Conservation (phyloP, 2,113 vertebrate species). For the Xenotilapia longispinis region DNA sequence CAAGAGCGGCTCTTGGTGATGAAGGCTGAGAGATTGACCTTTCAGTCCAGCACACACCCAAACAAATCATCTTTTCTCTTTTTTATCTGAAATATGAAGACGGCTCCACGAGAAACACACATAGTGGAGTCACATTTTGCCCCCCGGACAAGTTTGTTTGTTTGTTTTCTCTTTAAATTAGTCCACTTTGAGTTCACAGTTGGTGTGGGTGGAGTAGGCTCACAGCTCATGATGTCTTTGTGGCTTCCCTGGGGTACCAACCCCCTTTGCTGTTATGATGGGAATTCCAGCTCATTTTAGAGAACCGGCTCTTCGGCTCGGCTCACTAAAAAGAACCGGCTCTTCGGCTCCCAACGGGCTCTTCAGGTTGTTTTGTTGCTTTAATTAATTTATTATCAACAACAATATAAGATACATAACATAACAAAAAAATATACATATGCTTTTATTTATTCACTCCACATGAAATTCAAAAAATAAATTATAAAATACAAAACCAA, state of each 20-base stretch:
- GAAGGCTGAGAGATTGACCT: conserved; percentile 40
- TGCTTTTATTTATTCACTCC: neutral
- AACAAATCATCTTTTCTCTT: conserved; percentile 11
- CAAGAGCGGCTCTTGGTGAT: neutral
- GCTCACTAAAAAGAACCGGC: neutral
- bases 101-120: neutral
- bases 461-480: neutral
- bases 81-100: neutral
- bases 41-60: conserved; percentile 25
- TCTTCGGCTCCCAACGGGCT: neutral
- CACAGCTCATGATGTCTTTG: neutral
- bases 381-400: neutral
- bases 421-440: fast-evolving
- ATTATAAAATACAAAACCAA: neutral
- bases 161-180: neutral
- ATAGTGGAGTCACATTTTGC: neutral
- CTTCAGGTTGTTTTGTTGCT: neutral
- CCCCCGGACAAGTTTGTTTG: neutral
- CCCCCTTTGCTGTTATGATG: neutral
- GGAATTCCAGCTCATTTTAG: neutral
- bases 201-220: neutral
- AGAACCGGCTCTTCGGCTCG: neutral
- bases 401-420: neutral
- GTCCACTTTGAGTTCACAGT: neutral
- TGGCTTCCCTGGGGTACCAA: neutral